phyloP scores from a whole-genome alignment of 2,113 vertebrate genomes.

The Tympanuchus pallidicinctus region DNA sequence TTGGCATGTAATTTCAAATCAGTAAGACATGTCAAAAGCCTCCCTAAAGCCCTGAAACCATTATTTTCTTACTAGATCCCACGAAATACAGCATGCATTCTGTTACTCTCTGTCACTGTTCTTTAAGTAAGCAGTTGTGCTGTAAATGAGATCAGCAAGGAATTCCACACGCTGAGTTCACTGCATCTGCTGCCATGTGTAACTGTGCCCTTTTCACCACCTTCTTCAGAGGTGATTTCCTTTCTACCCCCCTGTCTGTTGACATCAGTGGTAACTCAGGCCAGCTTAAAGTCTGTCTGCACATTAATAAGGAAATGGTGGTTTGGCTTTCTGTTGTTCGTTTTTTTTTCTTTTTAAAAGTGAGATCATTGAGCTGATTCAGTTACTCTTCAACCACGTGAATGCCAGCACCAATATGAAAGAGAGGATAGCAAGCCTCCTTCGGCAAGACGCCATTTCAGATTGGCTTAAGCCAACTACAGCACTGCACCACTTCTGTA shows the following conservation, averaged over 20 bases:
- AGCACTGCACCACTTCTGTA: neutral
- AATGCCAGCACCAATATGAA: accelerated
- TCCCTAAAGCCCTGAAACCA: neutral
- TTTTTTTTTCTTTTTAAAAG: neutral
- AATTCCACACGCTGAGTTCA: neutral
- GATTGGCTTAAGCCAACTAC: neutral
- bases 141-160: neutral
- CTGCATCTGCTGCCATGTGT: neutral
- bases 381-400: neutral
- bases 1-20: neutral
- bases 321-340: neutral
- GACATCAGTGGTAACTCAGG: neutral
- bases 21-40: neutral
- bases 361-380: conserved; percentile 20
- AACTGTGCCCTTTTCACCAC: neutral
- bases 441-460: neutral
- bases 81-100: neutral
- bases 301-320: neutral
- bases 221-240: neutral
- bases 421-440: neutral
- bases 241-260: neutral
- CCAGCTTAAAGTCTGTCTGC: neutral
- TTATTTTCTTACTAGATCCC: neutral
- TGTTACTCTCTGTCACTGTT: neutral
- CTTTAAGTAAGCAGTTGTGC: neutral